Evolutionary conservation across 2,888 invertebrate genomes (phyloP).

Genomic region (Elysia crispata): DNA sequence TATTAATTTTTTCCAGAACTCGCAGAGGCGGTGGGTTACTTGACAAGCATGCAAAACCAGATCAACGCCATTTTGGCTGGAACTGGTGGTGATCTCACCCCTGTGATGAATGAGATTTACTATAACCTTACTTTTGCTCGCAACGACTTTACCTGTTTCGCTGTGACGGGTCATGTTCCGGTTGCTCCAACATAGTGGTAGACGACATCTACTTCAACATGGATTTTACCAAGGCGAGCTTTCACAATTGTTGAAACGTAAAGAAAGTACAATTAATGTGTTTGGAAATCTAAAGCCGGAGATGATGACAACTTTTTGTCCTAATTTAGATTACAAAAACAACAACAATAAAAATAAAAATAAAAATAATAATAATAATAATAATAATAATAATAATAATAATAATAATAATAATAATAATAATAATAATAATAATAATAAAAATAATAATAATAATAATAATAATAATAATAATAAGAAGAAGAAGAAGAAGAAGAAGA

Average conservation of each 20-base stretch:
- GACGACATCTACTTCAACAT: constrained; percentile 49
- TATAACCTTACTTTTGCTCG: constrained; percentile 41
- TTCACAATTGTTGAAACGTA: background rate
- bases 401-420: background rate
- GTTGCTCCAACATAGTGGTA: constrained; percentile 45
- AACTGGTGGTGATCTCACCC: constrained; percentile 12
- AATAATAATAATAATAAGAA: background rate
- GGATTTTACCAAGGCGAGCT: constrained; percentile 47
- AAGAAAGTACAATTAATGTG: no score
- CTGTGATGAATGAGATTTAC: constrained; percentile 39
- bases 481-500: constrained; percentile 31
- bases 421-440: constrained; percentile 14
- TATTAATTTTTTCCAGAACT: constrained; percentile 39
- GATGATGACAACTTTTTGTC: background rate
- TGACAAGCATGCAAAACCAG: constrained; percentile 32
- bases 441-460: constrained; percentile 24
- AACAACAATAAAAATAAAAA: background rate
- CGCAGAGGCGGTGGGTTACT: constrained; percentile 15
- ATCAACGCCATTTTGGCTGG: constrained; percentile 29
- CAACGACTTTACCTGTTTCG: constrained; percentile 47
- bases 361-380: constrained; percentile 22
- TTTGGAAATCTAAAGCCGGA: no score
- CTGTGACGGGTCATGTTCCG: constrained; percentile 49
- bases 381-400: background rate
- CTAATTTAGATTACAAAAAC: background rate